These are phyloP conservation scores for Peromyscus leucopus DNA, from an alignment of 2,113 vertebrate species.

Conservation along the genomic window DNA sequence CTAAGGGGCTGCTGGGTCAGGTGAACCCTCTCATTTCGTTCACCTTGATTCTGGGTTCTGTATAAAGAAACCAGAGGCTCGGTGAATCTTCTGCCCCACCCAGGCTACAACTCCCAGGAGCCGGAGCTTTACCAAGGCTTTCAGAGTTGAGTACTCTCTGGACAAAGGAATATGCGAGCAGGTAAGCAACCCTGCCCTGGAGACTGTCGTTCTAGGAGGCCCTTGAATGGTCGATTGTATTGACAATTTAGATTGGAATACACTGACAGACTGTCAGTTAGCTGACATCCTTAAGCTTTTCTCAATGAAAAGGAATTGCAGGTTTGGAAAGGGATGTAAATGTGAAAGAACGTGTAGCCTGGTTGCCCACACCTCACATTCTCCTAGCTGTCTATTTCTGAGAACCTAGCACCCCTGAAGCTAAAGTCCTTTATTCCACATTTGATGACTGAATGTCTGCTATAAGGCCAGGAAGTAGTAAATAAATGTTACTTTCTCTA, in stretches of 20 bases:
- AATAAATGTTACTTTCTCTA: background rate
- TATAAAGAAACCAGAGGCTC: background rate
- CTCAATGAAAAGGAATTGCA: background rate
- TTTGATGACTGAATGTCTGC: background rate
- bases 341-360: background rate
- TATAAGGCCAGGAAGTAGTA: background rate
- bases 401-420: background rate
- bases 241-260: conserved; percentile 2
- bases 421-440: background rate
- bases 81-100: background rate
- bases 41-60: background rate
- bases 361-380: background rate
- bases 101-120: background rate
- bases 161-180: background rate
- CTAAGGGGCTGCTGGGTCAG: background rate
- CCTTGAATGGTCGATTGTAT: background rate
- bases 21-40: background rate
- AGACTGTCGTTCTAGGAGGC: background rate
- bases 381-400: background rate
- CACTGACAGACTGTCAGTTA: background rate
- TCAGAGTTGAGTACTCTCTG: background rate
- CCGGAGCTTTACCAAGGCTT: background rate
- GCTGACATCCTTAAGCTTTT: conserved; percentile 39
- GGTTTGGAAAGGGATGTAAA: background rate
- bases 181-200: background rate